Percentiles rank a stretch among this genome's conserved stretches.
Evolutionary conservation across 2,888 invertebrate species (phyloP).

Genomic region (Aphidius colemani): DNA sequence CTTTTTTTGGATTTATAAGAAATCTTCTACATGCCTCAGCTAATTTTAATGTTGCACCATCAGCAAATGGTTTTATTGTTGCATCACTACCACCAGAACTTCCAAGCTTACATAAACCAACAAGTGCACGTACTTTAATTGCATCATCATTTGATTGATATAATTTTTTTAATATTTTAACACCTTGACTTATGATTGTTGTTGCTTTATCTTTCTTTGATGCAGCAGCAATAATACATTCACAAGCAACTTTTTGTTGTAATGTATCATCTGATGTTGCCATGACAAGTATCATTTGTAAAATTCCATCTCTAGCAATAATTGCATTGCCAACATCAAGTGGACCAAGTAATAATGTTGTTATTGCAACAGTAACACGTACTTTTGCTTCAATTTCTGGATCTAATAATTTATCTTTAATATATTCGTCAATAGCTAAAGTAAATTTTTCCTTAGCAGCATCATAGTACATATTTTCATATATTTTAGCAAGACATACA

Average conservation of each 20-base stretch:
- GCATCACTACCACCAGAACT: conserved; percentile 95
- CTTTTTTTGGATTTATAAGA: conserved; percentile 83
- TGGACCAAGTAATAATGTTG: conserved; percentile 87
- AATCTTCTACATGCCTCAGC: conserved; percentile 94
- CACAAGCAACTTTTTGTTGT: conserved; percentile 93
- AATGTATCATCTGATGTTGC: conserved; percentile 89
- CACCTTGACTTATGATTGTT: conserved; percentile 85
- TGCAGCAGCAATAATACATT: conserved; percentile 94
- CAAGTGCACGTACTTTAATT: conserved; percentile 85
- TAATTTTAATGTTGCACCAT: conserved; percentile 89
- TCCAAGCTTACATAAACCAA: conserved; percentile 95
- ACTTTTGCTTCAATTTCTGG: conserved; percentile 89
- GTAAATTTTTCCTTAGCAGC: conserved; percentile 74
- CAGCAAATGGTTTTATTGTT: conserved; percentile 91
- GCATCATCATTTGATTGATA: conserved; percentile 89
- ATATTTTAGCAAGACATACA: conserved; percentile 86
- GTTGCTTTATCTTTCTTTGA: conserved; percentile 97
- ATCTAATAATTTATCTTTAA: conserved; percentile 81
- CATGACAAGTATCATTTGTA: conserved; percentile 97
- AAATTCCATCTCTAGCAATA: conserved; percentile 82
- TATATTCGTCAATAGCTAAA: conserved; percentile 80
- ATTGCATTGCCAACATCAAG: conserved; percentile 90
- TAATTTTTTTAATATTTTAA: conserved; percentile 89
- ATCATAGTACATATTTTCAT: conserved; percentile 97
- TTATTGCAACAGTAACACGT: conserved; percentile 84